Percentiles rank a stretch among this genome's conserved stretches.
Conservation (phyloP, 2,797 vertebrate species). For the Xenentodon cancila region DNA sequence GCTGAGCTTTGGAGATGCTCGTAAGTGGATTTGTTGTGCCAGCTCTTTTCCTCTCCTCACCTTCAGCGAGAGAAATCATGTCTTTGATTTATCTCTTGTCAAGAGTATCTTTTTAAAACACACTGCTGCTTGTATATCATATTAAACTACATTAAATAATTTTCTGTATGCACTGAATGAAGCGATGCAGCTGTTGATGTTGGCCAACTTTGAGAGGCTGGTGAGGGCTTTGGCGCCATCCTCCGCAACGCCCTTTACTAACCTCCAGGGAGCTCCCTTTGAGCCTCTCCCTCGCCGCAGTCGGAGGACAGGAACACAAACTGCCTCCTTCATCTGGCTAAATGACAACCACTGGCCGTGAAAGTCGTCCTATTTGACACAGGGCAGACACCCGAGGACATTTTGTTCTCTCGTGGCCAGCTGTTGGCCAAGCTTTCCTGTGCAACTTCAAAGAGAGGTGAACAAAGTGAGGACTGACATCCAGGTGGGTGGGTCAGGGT, state of each 20-base stretch:
- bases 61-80: background rate
- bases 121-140: background rate
- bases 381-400: constrained; percentile 54
- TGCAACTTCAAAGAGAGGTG: constrained; percentile 63
- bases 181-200: constrained; percentile 3
- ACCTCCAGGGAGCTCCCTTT: constrained; percentile 60
- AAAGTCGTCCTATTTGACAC: constrained; percentile 53
- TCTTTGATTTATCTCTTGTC: background rate
- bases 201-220: constrained; percentile 13
- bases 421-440: constrained; percentile 36
- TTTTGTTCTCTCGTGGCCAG: constrained; percentile 51
- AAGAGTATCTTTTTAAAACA: background rate
- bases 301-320: constrained; percentile 38
- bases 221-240: constrained; percentile 23
- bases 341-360: constrained; percentile 58
- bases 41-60: background rate
- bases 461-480: constrained; percentile 32
- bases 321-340: constrained; percentile 37
- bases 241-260: constrained; percentile 51
- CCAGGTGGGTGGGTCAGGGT: background rate
- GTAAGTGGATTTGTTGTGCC: background rate
- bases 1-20: background rate
- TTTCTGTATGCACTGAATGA: background rate
- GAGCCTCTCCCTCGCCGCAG: constrained; percentile 38
- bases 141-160: background rate